Percentiles rank a stretch among this genome's conserved stretches.
Evolutionary conservation across 2,888 invertebrate genomes (phyloP).

Genomic region (Hypena proboscidalis): DNA sequence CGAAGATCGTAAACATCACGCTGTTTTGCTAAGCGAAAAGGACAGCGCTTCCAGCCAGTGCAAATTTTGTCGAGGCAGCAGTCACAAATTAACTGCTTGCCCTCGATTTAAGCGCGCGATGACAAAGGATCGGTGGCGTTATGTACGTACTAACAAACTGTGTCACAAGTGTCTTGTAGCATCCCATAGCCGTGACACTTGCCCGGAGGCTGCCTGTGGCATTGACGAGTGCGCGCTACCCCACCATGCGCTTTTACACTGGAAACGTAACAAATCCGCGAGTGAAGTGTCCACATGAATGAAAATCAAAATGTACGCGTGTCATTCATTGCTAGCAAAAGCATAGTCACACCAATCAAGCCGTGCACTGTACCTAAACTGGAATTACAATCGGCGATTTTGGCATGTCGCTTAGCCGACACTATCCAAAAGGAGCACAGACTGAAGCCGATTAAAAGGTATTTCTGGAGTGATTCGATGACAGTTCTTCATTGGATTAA

Average conservation of each 20-base stretch:
- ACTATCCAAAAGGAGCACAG: no score
- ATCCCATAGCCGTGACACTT: neutral
- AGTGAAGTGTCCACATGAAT: no score
- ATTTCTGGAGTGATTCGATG: no score
- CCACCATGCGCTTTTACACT: slow-evolving; percentile 6
- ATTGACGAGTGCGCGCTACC: neutral
- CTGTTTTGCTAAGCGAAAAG: neutral
- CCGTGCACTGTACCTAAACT: no score
- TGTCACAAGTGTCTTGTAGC: slow-evolving; percentile 4
- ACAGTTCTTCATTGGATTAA: no score
- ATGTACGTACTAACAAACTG: neutral
- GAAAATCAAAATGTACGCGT: no score
- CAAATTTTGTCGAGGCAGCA: neutral
- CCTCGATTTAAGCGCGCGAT: slow-evolving; percentile 2
- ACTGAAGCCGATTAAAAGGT: no score
- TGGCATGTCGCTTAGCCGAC: no score
- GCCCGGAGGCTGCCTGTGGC: slow-evolving; percentile 1
- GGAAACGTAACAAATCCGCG: no score
- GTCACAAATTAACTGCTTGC: slow-evolving; percentile 1
- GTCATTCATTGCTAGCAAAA: no score
- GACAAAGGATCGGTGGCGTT: slow-evolving; percentile 6
- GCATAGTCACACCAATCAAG: no score
- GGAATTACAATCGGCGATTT: no score
- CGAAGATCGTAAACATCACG: neutral
- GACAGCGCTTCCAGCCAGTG: neutral